Percentiles rank a stretch among this genome's conserved stretches.
Conservation (phyloP, 2,113 vertebrate species). For the Scopus umbretta region DNA sequence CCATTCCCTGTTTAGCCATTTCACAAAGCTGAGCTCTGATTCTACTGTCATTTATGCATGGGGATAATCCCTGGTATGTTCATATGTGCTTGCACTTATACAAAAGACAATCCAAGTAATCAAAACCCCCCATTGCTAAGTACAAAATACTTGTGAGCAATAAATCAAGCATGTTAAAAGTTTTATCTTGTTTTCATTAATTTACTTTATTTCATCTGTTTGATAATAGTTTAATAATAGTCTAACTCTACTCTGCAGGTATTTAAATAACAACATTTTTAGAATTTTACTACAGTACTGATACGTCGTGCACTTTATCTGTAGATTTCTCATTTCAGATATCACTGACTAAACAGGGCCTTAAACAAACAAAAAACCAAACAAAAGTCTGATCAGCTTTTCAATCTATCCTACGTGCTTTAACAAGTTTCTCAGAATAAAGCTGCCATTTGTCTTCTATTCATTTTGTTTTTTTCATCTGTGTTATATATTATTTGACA, state of each 20-base stretch:
- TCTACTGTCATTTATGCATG: neutral
- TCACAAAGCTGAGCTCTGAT: neutral
- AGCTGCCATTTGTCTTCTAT: conserved; percentile 9
- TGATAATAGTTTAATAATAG: neutral
- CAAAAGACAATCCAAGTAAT: neutral
- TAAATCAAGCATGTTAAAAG: neutral
- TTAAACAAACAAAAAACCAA: neutral
- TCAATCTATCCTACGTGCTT: neutral
- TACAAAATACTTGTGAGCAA: neutral
- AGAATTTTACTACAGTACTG: neutral
- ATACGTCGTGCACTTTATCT: neutral
- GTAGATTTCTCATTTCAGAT: neutral
- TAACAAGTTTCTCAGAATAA: conserved; percentile 7
- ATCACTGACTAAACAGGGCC: neutral
- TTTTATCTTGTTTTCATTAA: neutral
- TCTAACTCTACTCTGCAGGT: neutral
- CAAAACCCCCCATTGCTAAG: neutral
- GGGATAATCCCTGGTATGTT: neutral
- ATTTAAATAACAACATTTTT: neutral
- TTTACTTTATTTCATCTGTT: neutral
- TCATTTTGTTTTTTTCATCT: neutral
- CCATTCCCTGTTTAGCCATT: neutral
- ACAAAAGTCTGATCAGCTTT: neutral
- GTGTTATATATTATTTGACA: neutral
- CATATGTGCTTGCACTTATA: neutral